A percentile compares a stretch with the other conserved stretches of the same genome.
These are phyloP conservation scores for Cephalophus harveyi DNA, from an alignment of 2,113 vertebrate genomes.

Conservation along the genomic window DNA sequence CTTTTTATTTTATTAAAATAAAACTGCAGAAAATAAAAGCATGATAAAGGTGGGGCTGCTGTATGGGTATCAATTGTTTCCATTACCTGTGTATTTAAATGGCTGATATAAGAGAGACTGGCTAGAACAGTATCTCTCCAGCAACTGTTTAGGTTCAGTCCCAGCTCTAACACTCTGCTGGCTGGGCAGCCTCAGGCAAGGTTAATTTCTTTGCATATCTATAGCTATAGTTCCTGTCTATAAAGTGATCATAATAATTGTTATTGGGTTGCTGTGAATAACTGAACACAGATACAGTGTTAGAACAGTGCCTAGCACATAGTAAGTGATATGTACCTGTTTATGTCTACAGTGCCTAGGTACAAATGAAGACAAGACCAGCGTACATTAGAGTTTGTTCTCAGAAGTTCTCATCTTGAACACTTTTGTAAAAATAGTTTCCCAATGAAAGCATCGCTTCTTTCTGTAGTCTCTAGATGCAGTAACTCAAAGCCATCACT, in stretches of 20 bases:
- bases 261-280: background rate
- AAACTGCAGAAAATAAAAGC: background rate
- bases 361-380: background rate
- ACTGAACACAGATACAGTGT: background rate
- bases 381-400: background rate
- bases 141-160: background rate
- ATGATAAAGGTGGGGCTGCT: background rate
- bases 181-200: background rate
- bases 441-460: background rate
- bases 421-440: background rate
- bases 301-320: background rate
- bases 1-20: no score
- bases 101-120: background rate
- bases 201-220: background rate
- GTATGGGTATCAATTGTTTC: background rate
- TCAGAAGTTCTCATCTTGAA: background rate
- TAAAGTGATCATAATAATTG: background rate
- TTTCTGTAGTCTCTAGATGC: background rate
- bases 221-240: background rate
- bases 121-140: background rate
- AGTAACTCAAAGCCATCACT: constrained; percentile 33
- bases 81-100: background rate
- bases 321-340: background rate
- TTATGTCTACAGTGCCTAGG: background rate
- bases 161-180: background rate